These are phyloP conservation scores for Acanthosepion pharaonis DNA, from an alignment of 2,888 invertebrate species.

Conservation along the genomic window DNA sequence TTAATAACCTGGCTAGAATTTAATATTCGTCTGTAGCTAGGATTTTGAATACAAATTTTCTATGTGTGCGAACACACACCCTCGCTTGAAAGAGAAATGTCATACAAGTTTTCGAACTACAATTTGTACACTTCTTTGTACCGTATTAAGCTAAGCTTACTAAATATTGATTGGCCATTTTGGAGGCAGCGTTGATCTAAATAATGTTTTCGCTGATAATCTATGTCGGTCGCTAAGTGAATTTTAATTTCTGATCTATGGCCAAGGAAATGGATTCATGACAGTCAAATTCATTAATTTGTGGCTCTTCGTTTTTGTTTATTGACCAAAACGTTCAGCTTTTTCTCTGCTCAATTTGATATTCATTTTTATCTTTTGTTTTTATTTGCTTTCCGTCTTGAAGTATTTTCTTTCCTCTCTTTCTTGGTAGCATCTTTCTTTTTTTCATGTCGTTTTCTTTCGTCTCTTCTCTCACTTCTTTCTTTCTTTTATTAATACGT, in stretches of 20 bases:
- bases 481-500: background rate
- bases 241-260: slow-evolving; percentile 33
- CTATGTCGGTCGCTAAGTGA: background rate
- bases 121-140: no score
- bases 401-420: background rate
- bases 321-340: background rate
- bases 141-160: background rate
- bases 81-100: no score
- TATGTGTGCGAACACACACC: no score
- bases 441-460: no score
- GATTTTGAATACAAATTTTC: no score
- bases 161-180: background rate
- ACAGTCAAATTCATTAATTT: slow-evolving; percentile 33
- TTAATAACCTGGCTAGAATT: no score
- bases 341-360: background rate
- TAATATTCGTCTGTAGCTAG: no score
- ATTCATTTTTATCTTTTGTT: background rate
- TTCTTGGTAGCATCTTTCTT: background rate
- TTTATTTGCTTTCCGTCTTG: background rate
- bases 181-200: background rate
- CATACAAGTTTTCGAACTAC: no score
- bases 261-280: slow-evolving; percentile 20
- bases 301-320: slow-evolving; percentile 17
- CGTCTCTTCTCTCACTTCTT: background rate
- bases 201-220: background rate